Evolutionary conservation across 2,888 invertebrate species (phyloP).

Genomic region (Salpingus planirostris): DNA sequence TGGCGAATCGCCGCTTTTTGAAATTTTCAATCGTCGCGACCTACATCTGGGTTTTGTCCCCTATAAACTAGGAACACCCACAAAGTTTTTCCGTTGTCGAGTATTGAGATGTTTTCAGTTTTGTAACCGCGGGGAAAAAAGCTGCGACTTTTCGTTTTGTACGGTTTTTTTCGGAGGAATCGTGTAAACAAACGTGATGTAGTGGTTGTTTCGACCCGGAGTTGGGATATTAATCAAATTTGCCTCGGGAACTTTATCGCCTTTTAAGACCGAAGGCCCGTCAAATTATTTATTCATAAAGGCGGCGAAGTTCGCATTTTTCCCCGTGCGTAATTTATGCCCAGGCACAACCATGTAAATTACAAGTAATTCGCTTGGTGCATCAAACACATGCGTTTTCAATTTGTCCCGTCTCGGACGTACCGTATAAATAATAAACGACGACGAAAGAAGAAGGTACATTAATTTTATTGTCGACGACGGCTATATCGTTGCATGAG

Average conservation of each 20-base stretch:
- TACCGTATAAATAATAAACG: slow-evolving; percentile 29
- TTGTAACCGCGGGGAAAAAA: no score
- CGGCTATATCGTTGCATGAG: no score
- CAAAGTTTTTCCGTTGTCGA: no score
- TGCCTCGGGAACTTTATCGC: slow-evolving; percentile 10
- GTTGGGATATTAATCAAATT: slow-evolving; percentile 13
- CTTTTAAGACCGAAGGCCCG: slow-evolving; percentile 10
- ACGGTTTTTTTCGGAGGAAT: no score
- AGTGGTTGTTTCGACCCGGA: no score
- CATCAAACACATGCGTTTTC: slow-evolving; percentile 28
- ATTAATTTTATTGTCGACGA: slow-evolving; percentile 28
- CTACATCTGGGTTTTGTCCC: no score
- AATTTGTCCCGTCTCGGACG: slow-evolving; percentile 28
- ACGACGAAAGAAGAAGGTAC: slow-evolving; percentile 19
- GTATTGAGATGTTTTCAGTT: no score
- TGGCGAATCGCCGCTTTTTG: no score
- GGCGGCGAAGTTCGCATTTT: slow-evolving; percentile 5
- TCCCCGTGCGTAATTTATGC: slow-evolving; percentile 15
- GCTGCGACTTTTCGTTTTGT: no score
- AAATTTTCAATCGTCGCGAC: no score
- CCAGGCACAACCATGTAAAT: slow-evolving; percentile 15
- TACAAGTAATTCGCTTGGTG: slow-evolving; percentile 21
- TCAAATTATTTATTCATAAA: slow-evolving; percentile 16
- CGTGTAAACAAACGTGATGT: no score
- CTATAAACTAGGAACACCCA: no score